Evolutionary conservation across 37 sponge, comb jelly and placozoan species (phyloP).

Genomic region (Agelas oroides): DNA sequence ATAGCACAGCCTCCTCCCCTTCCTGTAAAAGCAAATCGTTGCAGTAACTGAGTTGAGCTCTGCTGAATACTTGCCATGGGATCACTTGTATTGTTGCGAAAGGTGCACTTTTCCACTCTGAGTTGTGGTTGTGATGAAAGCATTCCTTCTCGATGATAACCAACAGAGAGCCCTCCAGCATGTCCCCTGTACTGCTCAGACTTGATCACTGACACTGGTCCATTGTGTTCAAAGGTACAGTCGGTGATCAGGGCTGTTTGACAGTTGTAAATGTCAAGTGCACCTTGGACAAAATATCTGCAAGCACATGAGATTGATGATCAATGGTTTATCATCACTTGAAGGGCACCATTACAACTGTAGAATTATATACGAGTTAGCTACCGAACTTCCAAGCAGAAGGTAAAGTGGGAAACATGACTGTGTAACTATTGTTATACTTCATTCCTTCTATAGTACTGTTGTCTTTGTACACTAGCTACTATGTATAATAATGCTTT

Average conservation of each 20-base stretch:
- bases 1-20: conserved; percentile 29
- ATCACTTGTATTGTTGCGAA: conserved; percentile 27
- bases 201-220: conserved; percentile 6
- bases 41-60: conserved; percentile 1
- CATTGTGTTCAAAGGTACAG: conserved; percentile 33
- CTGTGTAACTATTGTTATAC: too few species aligned
- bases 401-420: too few species aligned
- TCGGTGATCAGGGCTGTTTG: neutral
- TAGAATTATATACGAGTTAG: too few species aligned
- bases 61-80: neutral
- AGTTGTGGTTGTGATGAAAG: neutral
- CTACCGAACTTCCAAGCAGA: too few species aligned
- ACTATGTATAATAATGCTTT: too few species aligned
- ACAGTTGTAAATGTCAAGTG: conserved; percentile 25
- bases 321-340: too few species aligned
- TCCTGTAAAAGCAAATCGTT: conserved; percentile 12
- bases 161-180: conserved; percentile 15
- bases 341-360: too few species aligned
- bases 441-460: too few species aligned
- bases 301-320: too few species aligned
- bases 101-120: conserved; percentile 1
- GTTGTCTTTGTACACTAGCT: too few species aligned
- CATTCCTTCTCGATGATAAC: neutral
- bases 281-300: conserved; percentile 39
- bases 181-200: neutral